A percentile compares a stretch with the other conserved stretches of the same genome.
Conservation (phyloP, 2,888 invertebrate genomes). For the Sepioteuthis lessoniana region DNA sequence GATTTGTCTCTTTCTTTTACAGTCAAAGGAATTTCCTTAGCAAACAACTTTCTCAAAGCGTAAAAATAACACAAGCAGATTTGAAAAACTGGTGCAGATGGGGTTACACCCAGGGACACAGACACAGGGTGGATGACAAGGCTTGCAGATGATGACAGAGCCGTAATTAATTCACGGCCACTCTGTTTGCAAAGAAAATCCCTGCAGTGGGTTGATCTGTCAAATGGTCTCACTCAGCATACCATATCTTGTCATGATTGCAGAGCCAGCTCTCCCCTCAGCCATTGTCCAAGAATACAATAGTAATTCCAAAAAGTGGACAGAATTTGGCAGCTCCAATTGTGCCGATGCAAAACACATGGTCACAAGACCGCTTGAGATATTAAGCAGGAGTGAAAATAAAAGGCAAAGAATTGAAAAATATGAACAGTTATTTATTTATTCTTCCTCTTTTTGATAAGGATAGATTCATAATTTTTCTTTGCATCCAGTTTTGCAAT, state of each 20-base stretch:
- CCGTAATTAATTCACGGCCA: background rate
- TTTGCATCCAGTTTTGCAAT: background rate
- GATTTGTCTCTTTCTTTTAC: background rate
- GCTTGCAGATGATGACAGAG: constrained; percentile 4
- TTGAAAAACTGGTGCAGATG: background rate
- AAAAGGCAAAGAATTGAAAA: background rate
- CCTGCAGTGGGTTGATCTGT: constrained; percentile 23
- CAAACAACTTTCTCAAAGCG: background rate
- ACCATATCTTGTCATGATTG: constrained; percentile 33
- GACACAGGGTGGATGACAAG: background rate
- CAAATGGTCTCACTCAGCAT: background rate
- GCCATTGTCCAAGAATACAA: constrained; percentile 4
- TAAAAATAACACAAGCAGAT: background rate
- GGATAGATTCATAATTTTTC: background rate
- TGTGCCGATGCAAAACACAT: background rate
- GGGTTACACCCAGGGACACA: background rate
- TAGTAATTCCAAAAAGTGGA: background rate
- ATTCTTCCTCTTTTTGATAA: background rate
- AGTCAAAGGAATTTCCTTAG: background rate
- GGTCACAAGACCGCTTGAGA: background rate
- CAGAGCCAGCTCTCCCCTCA: background rate
- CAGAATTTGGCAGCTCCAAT: constrained; percentile 33
- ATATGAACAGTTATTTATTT: background rate
- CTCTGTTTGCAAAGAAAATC: background rate
- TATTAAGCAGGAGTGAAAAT: background rate